Conservation (phyloP, 2,797 vertebrate genomes). For the Brachyrhaphis roseni region DNA sequence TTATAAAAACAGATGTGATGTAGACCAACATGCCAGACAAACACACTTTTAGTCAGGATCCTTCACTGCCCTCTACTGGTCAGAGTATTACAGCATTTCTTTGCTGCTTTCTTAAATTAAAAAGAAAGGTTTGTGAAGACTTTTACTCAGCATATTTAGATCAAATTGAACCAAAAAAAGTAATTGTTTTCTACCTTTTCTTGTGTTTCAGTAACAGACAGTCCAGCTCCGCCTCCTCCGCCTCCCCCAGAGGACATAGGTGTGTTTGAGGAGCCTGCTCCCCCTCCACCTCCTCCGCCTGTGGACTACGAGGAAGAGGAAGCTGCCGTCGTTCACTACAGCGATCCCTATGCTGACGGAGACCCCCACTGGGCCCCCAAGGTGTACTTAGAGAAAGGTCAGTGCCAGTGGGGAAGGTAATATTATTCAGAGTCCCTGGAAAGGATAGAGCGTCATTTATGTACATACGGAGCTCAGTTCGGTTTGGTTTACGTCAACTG, state of each 20-base stretch:
- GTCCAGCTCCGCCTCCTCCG: slow-evolving; percentile 94
- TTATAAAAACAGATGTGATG: not conserved
- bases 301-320: slow-evolving; percentile 99
- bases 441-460: not conserved
- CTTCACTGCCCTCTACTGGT: slow-evolving; percentile 57
- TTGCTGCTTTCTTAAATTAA: not conserved
- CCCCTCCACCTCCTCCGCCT: slow-evolving; percentile 94
- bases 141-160: not conserved
- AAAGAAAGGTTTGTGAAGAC: not conserved
- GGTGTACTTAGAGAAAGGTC: slow-evolving; percentile 96
- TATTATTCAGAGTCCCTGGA: not conserved
- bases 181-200: not conserved
- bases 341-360: slow-evolving; percentile 94
- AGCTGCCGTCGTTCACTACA: slow-evolving; percentile 93
- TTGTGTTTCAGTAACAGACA: slow-evolving; percentile 90
- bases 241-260: slow-evolving; percentile 94
- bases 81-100: not conserved
- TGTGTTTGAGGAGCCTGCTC: slow-evolving; percentile 94
- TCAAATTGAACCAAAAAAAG: not conserved
- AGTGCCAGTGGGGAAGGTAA: slow-evolving; percentile 3
- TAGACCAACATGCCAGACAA: not conserved
- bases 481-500: too few species aligned
- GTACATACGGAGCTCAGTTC: not conserved
- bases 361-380: slow-evolving; percentile 98
- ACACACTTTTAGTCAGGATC: not conserved